A percentile compares a stretch with the other conserved stretches of the same genome.
Conservation (phyloP, 2,113 vertebrate genomes). For the crab-eating macaque (Macaca fascicularis) region T2T-MFA8v1.1 NC_088390.1:76097001-76097500, state of each 20-base stretch:
- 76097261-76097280: not conserved
- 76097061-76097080: not conserved
- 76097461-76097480: not conserved
- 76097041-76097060: not conserved
- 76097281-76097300: not conserved
- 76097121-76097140: not conserved
- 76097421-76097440: not conserved
- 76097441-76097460: not conserved
- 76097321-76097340: not conserved
- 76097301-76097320: not conserved
- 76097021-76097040: not conserved
- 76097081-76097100: not conserved
- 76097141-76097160: not conserved
- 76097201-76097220: not conserved
- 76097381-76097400: not conserved
- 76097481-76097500: not conserved
- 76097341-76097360: not conserved
- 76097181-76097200: not conserved
- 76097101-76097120: not conserved
- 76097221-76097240: not conserved
- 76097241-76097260: not conserved
- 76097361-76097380: not conserved
- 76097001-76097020: too few relatives aligned
- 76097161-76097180: not conserved
- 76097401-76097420: not conserved